Evolutionary conservation across 2,113 vertebrate species (phyloP).

Genomic region (Halichoeres trimaculatus): DNA sequence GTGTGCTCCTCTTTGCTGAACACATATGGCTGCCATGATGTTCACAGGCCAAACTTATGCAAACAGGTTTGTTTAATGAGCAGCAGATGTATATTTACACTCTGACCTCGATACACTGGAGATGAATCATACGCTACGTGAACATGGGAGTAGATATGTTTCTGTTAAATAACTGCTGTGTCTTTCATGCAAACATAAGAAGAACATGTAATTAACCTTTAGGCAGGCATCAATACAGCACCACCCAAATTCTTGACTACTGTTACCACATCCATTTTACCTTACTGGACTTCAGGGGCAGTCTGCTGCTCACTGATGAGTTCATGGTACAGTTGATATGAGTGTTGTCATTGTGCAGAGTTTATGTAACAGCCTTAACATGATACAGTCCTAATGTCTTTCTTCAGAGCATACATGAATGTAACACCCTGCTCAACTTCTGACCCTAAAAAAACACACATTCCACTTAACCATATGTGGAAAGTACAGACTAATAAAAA

Average conservation of each 20-base stretch:
- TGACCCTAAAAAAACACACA: background rate
- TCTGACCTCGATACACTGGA: slow-evolving; percentile 58
- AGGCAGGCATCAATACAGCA: background rate
- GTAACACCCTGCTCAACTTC: background rate
- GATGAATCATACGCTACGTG: slow-evolving; percentile 53
- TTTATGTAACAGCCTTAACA: slow-evolving; percentile 15
- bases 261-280: background rate
- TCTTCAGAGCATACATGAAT: background rate
- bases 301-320: background rate
- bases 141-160: slow-evolving; percentile 25
- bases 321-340: slow-evolving; percentile 4
- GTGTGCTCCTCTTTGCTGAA: slow-evolving; percentile 17
- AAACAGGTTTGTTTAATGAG: slow-evolving; percentile 48
- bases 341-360: slow-evolving; percentile 3
- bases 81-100: slow-evolving; percentile 57
- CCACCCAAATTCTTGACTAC: background rate
- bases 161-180: slow-evolving; percentile 12
- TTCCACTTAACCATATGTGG: background rate
- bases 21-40: slow-evolving; percentile 30
- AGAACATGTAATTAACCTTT: slow-evolving; percentile 19
- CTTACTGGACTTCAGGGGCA: too few species aligned
- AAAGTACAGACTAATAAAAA: too few species aligned
- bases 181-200: slow-evolving; percentile 26
- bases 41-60: background rate
- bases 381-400: background rate